Evolutionary conservation across 35 echinoderm and acorn worm species (phyloP).

Genomic region (Holothuria glaberrima): DNA sequence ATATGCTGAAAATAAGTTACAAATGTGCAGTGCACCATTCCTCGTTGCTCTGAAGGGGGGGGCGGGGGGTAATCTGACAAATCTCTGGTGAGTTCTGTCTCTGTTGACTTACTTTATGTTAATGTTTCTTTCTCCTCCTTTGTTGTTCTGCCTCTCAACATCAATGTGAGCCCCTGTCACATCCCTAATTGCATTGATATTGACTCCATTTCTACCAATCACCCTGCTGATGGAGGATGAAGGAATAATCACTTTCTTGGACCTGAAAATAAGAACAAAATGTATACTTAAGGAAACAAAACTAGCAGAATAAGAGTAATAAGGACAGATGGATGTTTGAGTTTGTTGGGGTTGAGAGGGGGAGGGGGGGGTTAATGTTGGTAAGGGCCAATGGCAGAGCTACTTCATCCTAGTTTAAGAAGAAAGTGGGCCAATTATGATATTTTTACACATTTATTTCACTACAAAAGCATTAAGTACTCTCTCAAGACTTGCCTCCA

Average conservation of each 20-base stretch:
- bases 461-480: too few species aligned
- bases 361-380: neutral
- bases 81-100: neutral
- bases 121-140: conserved; percentile 95
- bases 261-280: conserved; percentile 56
- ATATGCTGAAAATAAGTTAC: too few species aligned
- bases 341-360: too few species aligned
- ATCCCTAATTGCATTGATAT: conserved; percentile 98
- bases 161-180: conserved; percentile 97
- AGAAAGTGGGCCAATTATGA: too few species aligned
- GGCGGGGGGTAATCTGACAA: too few species aligned
- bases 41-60: too few species aligned
- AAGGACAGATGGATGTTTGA: too few species aligned
- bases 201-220: conserved; percentile 95
- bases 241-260: conserved; percentile 97
- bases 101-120: conserved; percentile 90
- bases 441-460: too few species aligned
- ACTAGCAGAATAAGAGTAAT: too few species aligned
- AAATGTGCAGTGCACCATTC: too few species aligned
- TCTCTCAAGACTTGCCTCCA: too few species aligned
- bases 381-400: neutral
- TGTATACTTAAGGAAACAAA: too few species aligned
- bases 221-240: conserved; percentile 89
- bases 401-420: neutral
- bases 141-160: conserved; percentile 95